phyloP scores from a whole-genome alignment of 2,797 vertebrate species.

The Periophthalmus magnuspinnatus region DNA sequence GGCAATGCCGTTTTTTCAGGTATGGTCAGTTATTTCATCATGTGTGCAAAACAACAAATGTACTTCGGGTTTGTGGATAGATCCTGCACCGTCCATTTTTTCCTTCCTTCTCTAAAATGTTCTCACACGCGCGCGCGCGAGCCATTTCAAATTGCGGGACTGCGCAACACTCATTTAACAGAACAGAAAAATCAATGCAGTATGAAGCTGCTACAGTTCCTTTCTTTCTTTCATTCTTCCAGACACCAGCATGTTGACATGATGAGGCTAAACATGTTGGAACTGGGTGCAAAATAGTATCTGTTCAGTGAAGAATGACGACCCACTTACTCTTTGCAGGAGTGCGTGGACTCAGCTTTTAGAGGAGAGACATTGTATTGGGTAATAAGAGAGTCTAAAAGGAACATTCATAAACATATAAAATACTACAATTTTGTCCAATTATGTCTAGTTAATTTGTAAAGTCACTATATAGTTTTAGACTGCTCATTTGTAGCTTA shows the following conservation, averaged over 20 bases:
- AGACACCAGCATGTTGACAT: conserved; percentile 37
- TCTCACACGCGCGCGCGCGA: conserved; percentile 18
- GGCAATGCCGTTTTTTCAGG: conserved; percentile 28
- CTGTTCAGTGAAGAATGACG: conserved; percentile 36
- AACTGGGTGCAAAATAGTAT: conserved; percentile 44
- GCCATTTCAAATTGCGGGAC: conserved; percentile 30
- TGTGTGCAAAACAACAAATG: conserved; percentile 59
- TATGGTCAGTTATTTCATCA: conserved; percentile 40
- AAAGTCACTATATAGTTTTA: conserved; percentile 17
- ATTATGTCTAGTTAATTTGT: conserved; percentile 26
- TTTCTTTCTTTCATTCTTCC: conserved; percentile 7
- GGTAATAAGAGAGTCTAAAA: conserved; percentile 13
- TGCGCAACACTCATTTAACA: conserved; percentile 49
- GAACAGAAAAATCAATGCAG: conserved; percentile 41
- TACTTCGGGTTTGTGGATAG: conserved; percentile 53
- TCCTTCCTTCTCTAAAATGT: background rate
- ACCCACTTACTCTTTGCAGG: conserved; percentile 24
- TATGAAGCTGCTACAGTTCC: conserved; percentile 26
- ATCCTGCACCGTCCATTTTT: conserved; percentile 40
- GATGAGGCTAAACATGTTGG: conserved; percentile 42
- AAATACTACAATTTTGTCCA: conserved; percentile 64
- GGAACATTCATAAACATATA: conserved; percentile 55
- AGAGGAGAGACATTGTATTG: conserved; percentile 12
- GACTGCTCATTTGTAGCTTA: conserved; percentile 41
- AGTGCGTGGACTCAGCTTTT: conserved; percentile 26